Conservation (phyloP, 2,113 vertebrate species). For the Eidolon helvum region DNA sequence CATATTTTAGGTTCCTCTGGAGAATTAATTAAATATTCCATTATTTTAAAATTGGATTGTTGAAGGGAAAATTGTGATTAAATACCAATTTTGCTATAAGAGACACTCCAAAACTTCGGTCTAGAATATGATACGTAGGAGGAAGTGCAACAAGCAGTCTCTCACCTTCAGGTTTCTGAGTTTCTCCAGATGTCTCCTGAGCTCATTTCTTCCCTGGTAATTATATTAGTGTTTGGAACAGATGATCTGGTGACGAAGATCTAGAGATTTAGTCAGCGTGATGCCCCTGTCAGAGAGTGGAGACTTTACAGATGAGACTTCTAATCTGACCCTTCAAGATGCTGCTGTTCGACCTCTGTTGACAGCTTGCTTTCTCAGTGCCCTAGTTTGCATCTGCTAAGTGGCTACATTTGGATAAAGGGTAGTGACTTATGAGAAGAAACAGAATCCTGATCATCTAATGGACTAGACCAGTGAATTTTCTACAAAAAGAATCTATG, state of each 20-base stretch:
- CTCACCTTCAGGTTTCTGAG: constrained; percentile 69
- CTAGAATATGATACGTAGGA: constrained; percentile 68
- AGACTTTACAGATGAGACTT: not conserved
- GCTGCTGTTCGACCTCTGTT: not conserved
- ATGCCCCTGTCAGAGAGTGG: not conserved
- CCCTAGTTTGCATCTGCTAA: not conserved
- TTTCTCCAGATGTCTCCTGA: constrained; percentile 68
- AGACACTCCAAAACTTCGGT: constrained; percentile 12
- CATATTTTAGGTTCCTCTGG: constrained; percentile 47
- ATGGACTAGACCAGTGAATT: not conserved
- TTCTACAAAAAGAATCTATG: not conserved
- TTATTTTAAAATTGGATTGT: constrained; percentile 64
- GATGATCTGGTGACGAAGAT: not conserved
- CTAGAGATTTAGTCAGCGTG: not conserved
- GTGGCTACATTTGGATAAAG: not conserved
- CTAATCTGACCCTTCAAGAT: not conserved
- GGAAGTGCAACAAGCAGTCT: constrained; percentile 72
- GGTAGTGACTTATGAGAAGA: not conserved
- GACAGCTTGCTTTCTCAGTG: not conserved
- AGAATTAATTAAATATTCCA: constrained; percentile 67
- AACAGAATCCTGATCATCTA: not conserved
- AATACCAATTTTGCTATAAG: constrained; percentile 32
- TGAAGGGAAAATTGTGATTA: constrained; percentile 55
- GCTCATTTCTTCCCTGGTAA: constrained; percentile 33
- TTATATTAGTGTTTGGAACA: constrained; percentile 24